A percentile compares a stretch with the other conserved stretches of the same genome.
phyloP scores from a whole-genome alignment of 2,113 vertebrate species.

The Fregetta grallaria region DNA sequence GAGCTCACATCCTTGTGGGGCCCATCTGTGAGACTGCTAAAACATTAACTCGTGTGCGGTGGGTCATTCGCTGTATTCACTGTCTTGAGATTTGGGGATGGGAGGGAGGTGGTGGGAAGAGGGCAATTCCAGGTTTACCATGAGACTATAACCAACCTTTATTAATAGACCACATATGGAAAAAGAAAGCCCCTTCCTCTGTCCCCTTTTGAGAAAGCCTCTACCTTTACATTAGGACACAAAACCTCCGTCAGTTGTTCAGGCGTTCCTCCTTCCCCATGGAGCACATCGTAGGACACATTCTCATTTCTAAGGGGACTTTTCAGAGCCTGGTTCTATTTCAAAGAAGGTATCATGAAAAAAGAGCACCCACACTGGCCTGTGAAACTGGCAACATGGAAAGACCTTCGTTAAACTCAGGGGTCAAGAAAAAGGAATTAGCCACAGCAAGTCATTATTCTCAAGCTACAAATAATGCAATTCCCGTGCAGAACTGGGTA shows the following conservation, averaged over 20 bases:
- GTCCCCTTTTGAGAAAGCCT: neutral
- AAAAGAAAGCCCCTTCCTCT: neutral
- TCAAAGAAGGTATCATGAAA: neutral
- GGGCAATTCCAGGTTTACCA: constrained; percentile 36
- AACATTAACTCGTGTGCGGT: neutral
- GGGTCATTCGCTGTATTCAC: neutral
- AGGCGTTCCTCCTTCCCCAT: neutral
- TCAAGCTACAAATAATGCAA: neutral
- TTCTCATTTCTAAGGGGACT: constrained; percentile 9
- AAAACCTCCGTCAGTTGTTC: neutral
- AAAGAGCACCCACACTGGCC: neutral
- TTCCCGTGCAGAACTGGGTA: neutral
- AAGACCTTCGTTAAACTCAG: neutral
- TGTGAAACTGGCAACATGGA: neutral
- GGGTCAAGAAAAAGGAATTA: neutral
- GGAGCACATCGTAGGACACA: neutral
- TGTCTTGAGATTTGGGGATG: neutral
- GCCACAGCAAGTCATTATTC: neutral
- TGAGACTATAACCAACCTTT: constrained; percentile 1
- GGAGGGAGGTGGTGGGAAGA: neutral
- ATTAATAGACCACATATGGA: neutral
- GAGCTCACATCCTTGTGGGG: neutral
- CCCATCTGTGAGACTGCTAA: neutral
- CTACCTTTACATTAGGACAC: neutral
- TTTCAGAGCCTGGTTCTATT: neutral